Evolutionary conservation across 2,888 invertebrate genomes (phyloP), one percentile per base, ranked within the genome.

Genomic region (Perizoma affinitatum): DNA sequence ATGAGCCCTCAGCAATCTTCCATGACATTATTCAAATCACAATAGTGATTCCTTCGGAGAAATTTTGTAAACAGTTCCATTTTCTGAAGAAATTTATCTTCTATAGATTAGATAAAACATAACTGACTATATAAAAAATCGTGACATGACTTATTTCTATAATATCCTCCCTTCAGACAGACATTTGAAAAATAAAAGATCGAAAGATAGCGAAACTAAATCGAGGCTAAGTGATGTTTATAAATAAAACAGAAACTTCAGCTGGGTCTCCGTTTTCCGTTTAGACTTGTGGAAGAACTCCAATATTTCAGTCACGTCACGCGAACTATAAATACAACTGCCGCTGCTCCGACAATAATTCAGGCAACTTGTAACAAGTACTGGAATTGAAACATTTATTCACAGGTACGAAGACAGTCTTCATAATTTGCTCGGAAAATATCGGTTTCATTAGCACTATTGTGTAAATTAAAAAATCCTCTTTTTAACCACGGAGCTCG

Each of bases 241-340:
- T 22, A 22, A 22, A 22, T 22, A 22, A 22, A 22, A 22, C 22
- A 22, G 1, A 22, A 22, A 22, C 22, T 22, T 22, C 22, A 1
- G 22, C 22, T 45, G 59, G 64, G 63, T 67, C 62, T 58, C 54
- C 57, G 59, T 35, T 62, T 61, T 41, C 48, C 46, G 54, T 50
- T 58, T 58, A 62, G 46, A 60, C 59, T 67, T 50, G 52, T 64
- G 54, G 58, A 63, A 56, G 67, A 71, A 72, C 66, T 65, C 65
- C 62, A 65, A 74, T 78, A 79, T 79, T 78, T 75, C 69, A 75
- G 76, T 76, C 78, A 78, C 78, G 80, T 78, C 72, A 73, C 73
- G 68, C 70, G 61, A 64, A 65, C 75, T 72, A 81, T 79, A 79
- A 76, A 80, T 80, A 80, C 71, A 73, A 22, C 22, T 22, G 75